Evolutionary conservation across 2,113 vertebrate genomes (phyloP), one percentile per base, ranked within the genome.

Genomic region (Rhagologus leucostigma): DNA sequence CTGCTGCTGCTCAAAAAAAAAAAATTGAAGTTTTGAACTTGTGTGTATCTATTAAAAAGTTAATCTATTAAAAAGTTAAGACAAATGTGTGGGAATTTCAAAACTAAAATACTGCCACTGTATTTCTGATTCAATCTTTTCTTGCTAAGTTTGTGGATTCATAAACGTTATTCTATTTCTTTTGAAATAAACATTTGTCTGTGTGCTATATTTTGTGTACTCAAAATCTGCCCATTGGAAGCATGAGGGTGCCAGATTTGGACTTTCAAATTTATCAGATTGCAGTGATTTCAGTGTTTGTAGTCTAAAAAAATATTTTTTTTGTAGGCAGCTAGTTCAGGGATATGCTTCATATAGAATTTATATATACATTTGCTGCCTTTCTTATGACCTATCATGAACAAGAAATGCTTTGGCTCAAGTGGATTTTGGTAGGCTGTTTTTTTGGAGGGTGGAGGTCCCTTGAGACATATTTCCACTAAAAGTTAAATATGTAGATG

Each of bases 401-500:
- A 41, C n/a, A 87, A 69, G 53, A 92, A 93, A 76, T 47, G 9
- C 13, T 92, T 94, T 90, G 83, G 76, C 86, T 92, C 24, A 55
- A 69, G 21, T 0, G 0, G 35, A 55, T 29, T 93, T 93, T 80
- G 32, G 70, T 93, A 85, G 59, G 32, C 55, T 91, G 68, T 30
- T 76, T 93, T 93, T 83, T 16, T 16, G 20, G 46, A 70, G 13
- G 56, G 60, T 67, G 71, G 69, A 91, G 59, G 18, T 33, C 90
- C 47, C 84, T 84, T 84, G 89, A 89, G 83, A 57, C 23, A 13
- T 63, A 50, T 94, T 94, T 90, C 41, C 49, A 89, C 37, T 68
- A 84, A 49, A 93, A 90, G 33, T 84, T 76, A 95, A 95, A 84
- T 90, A 80, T 29, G 64, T 90, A 90, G 77, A 86, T 92, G 96